A percentile compares a stretch with the other conserved stretches of the same genome.
Conservation (phyloP, 2,888 invertebrate species). For the Candidula unifasciata region DNA sequence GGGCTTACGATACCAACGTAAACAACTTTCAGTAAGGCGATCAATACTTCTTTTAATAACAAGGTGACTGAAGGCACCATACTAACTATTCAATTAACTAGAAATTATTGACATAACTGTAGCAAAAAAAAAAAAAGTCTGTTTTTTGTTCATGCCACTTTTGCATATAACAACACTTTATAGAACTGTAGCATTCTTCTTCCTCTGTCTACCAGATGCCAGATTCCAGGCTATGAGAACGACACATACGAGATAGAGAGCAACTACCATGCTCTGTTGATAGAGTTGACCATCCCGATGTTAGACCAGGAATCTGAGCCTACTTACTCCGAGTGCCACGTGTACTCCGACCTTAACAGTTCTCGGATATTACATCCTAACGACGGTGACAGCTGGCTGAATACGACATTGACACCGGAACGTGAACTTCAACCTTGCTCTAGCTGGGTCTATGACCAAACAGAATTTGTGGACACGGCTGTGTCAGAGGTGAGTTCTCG, state of each 20-base stretch:
- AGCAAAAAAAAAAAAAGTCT: too few species aligned
- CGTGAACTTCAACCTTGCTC: constrained; percentile 22
- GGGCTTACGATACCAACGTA: too few species aligned
- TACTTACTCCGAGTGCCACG: constrained; percentile 21
- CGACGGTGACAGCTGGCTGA: background rate
- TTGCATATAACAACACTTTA: too few species aligned
- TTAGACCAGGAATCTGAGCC: background rate
- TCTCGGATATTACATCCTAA: background rate
- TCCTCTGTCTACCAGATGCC: constrained; percentile 58
- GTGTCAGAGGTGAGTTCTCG: constrained; percentile 42
- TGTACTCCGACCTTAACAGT: constrained; percentile 29
- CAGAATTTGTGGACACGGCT: constrained; percentile 37
- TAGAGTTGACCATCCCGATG: constrained; percentile 60
- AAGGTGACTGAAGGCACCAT: too few species aligned
- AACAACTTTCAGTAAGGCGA: too few species aligned
- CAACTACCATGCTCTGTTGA: constrained; percentile 54
- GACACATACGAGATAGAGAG: constrained; percentile 64
- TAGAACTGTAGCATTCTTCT: too few species aligned
- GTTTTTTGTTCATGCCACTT: too few species aligned
- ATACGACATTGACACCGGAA: background rate
- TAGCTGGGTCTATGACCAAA: constrained; percentile 54
- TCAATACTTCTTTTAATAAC: too few species aligned
- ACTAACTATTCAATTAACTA: too few species aligned
- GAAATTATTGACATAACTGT: too few species aligned
- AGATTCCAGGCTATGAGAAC: constrained; percentile 61